These are phyloP conservation scores for Megaceryle torquata DNA, from an alignment of 2,113 vertebrate genomes.

Conservation along the genomic window DNA sequence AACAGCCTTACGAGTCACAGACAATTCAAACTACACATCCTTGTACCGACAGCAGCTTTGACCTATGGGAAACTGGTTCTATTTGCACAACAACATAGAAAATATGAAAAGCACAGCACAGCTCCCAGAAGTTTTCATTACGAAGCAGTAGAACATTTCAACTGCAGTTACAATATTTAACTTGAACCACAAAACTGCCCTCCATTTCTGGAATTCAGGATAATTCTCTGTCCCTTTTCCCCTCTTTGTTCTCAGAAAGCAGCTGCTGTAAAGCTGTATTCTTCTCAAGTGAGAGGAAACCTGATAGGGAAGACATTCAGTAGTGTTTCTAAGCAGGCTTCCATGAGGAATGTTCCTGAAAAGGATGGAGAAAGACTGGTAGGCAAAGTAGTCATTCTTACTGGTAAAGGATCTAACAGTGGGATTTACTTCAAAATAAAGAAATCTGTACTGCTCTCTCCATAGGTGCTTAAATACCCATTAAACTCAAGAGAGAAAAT, in stretches of 20 bases:
- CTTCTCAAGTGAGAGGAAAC: neutral
- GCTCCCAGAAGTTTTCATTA: neutral
- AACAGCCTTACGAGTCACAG: neutral
- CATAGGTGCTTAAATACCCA: neutral
- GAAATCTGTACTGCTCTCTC: neutral
- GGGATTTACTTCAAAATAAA: neutral
- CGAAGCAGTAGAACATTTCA: neutral
- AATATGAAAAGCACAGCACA: neutral
- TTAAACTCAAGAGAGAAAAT: neutral
- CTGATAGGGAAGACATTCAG: neutral
- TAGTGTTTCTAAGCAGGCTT: neutral
- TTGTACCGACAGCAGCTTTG: rapidly evolving
- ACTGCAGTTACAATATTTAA: neutral
- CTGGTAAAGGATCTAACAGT: neutral
- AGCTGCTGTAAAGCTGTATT: neutral
- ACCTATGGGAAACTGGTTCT: neutral
- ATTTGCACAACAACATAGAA: neutral
- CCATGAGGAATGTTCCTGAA: neutral
- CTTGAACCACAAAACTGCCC: neutral
- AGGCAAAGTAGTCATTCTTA: neutral
- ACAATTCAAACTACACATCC: neutral
- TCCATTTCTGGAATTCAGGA: neutral
- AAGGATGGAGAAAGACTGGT: neutral
- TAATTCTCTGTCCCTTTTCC: neutral
- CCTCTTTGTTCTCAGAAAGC: neutral